Conservation (phyloP, 2,888 invertebrate genomes). For the Pyrrhia umbra region DNA sequence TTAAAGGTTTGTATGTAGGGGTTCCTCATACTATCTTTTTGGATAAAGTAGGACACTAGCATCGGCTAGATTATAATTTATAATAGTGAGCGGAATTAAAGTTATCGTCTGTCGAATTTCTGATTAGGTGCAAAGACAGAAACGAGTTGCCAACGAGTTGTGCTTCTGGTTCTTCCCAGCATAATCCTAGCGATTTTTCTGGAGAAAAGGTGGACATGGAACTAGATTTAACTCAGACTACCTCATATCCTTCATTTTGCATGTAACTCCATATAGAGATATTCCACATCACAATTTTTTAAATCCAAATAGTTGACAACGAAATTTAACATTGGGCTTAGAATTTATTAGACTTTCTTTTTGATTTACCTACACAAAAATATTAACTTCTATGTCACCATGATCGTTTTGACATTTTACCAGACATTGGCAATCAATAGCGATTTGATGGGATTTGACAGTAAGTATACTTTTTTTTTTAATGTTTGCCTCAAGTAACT, state of each 20-base stretch:
- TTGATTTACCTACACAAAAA: constrained; percentile 60
- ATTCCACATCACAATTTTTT: constrained; percentile 74
- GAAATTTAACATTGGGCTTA: constrained; percentile 66
- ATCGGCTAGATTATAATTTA: too few relatives aligned
- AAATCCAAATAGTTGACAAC: constrained; percentile 39
- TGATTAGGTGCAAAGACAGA: too few relatives aligned
- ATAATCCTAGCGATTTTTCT: too few relatives aligned
- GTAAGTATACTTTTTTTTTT: constrained; percentile 29
- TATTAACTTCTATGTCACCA: constrained; percentile 68
- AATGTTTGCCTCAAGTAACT: background rate
- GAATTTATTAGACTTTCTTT: constrained; percentile 54
- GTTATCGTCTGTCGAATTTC: too few relatives aligned
- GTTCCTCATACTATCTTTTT: too few relatives aligned
- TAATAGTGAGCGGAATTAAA: too few relatives aligned
- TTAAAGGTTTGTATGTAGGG: too few relatives aligned
- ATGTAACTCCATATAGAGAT: constrained; percentile 68
- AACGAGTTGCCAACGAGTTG: too few relatives aligned
- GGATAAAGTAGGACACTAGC: too few relatives aligned
- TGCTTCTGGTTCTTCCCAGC: too few relatives aligned
- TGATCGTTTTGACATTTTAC: constrained; percentile 60
- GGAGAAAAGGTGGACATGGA: background rate
- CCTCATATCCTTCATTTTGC: constrained; percentile 68
- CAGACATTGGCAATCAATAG: constrained; percentile 22
- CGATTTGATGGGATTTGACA: constrained; percentile 14
- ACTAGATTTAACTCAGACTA: constrained; percentile 28